Evolutionary conservation across 2,797 vertebrate genomes (phyloP), one percentile per base, ranked within the genome.

Genomic region (Phrynocephalus forsythii): DNA sequence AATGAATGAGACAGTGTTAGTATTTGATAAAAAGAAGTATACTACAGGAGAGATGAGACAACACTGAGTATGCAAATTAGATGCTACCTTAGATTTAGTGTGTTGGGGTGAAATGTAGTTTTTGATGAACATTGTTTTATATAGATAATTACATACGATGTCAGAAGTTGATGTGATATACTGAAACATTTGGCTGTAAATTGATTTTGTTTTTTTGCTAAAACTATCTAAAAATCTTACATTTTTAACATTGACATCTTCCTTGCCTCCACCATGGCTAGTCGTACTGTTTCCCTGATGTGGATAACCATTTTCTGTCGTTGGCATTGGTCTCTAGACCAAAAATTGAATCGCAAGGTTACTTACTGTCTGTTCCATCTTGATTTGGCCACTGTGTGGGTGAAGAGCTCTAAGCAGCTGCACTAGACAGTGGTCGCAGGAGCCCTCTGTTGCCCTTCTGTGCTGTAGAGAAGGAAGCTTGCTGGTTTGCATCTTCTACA

Each of bases 1-100:
- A 72, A 79, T 86, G 87, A 86, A 38, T 90, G 56, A 88, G 82
- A 88, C 13, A 73, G 9, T 1, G 38, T 16, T 28, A 76, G 0
- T 66, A 16, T 80, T 88, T 66, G 67, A 85, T 79, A 9, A 11
- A 26, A 86, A 15, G 48, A n/a, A 48, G 69, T 75, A 48, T 63
- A 72, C 10, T 44, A 50, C 20, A 52, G 30, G 44, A 28, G 44
- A 63, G n/a, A 76, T 20, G 22, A 18, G 48, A 26, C 33, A 80
- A 50, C 83, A 20, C 26, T 71, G 26, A 80, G 72, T 44, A 69
- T 71, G 5, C 56, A 28, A 68, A 78, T 77, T 56, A 33, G 28
- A 84, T 26, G n/a, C 3, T 30, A 79, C 79, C 38, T 82, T 79
- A 86, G 13, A 69, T 48, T 71, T 82, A 69, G 80, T n/a, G 90